A percentile compares a stretch with the other conserved stretches of the same genome.
Evolutionary conservation across 2,113 vertebrate species (phyloP).

Genomic region (Okapia johnstoni): DNA sequence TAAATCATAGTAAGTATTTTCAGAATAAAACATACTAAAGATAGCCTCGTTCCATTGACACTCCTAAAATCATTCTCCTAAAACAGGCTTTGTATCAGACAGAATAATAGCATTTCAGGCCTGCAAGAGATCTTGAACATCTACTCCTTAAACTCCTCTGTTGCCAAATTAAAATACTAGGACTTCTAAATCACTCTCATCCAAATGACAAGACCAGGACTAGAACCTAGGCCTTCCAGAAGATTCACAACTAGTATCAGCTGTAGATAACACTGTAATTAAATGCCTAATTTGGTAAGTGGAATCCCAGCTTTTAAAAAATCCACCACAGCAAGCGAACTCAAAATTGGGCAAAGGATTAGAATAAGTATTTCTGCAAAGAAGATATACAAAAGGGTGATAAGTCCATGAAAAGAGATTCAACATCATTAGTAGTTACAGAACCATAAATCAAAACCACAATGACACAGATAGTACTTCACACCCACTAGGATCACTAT

Average conservation of each 20-base stretch:
- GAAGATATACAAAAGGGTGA: not conserved
- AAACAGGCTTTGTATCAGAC: not conserved
- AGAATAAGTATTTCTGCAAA: not conserved
- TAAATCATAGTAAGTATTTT: constrained; percentile 23
- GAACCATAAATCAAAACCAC: not conserved
- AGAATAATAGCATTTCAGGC: not conserved
- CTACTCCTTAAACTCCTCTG: not conserved
- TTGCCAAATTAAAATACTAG: not conserved
- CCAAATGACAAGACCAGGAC: not conserved
- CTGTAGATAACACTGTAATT: not conserved
- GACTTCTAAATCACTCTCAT: not conserved
- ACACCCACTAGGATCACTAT: not conserved
- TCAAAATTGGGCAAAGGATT: not conserved
- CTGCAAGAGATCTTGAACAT: not conserved
- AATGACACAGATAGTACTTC: not conserved
- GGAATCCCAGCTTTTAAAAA: not conserved
- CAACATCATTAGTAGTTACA: not conserved
- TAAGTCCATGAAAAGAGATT: not conserved
- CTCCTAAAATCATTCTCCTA: not conserved
- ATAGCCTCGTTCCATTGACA: not conserved
- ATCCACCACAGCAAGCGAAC: not conserved
- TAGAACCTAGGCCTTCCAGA: not conserved
- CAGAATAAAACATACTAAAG: not conserved
- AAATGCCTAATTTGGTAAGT: not conserved
- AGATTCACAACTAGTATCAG: not conserved